phyloP scores from a whole-genome alignment of 2,888 invertebrate species.

The Pyrocoelia pectoralis region DNA sequence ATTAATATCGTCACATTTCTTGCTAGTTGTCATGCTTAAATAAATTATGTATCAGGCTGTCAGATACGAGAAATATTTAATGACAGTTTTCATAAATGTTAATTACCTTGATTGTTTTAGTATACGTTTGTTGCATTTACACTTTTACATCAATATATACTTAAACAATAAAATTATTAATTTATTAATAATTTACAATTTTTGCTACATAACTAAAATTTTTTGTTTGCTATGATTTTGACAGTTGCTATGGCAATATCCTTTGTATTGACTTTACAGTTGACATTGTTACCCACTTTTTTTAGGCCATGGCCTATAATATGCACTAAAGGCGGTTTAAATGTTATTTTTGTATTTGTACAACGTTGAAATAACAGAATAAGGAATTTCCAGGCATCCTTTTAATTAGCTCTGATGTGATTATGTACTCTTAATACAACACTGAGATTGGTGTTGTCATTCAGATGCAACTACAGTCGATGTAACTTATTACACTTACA shows the following conservation, averaged over 20 bases:
- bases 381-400: background rate
- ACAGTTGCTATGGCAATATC: background rate
- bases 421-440: too few species aligned
- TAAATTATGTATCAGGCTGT: conserved; percentile 16
- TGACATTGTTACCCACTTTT: too few species aligned
- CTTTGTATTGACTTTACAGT: too few species aligned
- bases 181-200: background rate
- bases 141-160: background rate
- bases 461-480: too few species aligned
- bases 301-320: too few species aligned
- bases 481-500: too few species aligned
- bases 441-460: too few species aligned
- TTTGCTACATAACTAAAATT: background rate
- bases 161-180: background rate
- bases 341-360: too few species aligned
- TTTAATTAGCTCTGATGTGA: too few species aligned
- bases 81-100: background rate
- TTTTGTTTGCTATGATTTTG: conserved; percentile 9
- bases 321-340: too few species aligned
- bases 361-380: too few species aligned
- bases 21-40: conserved; percentile 25
- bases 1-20: conserved; percentile 24
- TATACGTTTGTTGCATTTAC: background rate
- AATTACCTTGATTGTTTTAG: too few species aligned
- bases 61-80: background rate